These are phyloP conservation scores for Cinara cedri DNA, from an alignment of 2,888 invertebrate species.

Conservation along the genomic window DNA sequence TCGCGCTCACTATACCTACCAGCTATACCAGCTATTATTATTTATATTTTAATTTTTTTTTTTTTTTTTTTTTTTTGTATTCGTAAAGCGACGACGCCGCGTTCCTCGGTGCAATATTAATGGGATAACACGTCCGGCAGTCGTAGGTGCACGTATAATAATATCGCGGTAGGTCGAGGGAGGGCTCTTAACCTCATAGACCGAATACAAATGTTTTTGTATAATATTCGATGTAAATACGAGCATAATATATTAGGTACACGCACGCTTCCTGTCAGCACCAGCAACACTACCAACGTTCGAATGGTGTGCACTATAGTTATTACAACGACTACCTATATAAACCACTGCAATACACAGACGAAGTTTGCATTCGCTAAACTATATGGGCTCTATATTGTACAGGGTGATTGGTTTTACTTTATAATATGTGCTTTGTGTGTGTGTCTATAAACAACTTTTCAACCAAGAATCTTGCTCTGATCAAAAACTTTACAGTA, in stretches of 20 bases:
- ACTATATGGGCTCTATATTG: too few species aligned
- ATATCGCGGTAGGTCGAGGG: neutral
- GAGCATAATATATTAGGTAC: slow-evolving; percentile 23
- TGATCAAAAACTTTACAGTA: too few species aligned
- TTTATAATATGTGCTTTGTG: too few species aligned
- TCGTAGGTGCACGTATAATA: neutral
- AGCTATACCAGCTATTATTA: too few species aligned
- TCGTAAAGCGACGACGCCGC: neutral
- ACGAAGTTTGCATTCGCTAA: slow-evolving; percentile 11
- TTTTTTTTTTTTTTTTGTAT: too few species aligned
- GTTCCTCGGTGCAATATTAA: slow-evolving; percentile 41
- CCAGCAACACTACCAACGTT: neutral
- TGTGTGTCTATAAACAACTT: too few species aligned
- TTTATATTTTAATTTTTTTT: too few species aligned
- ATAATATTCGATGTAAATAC: slow-evolving; percentile 1
- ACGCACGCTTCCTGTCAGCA: slow-evolving; percentile 20
- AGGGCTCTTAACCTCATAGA: neutral
- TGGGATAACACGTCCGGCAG: slow-evolving; percentile 46
- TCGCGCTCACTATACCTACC: too few species aligned
- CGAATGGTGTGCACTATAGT: neutral
- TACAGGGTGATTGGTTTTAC: too few species aligned
- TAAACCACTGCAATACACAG: neutral
- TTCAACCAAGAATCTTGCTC: too few species aligned
- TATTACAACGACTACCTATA: too few species aligned
- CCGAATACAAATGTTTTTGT: slow-evolving; percentile 35